A percentile compares a stretch with the other conserved stretches of the same genome.
These are phyloP conservation scores for Kryphioiulus occultus DNA, from an alignment of 2,888 invertebrate genomes.

Conservation along the genomic window DNA sequence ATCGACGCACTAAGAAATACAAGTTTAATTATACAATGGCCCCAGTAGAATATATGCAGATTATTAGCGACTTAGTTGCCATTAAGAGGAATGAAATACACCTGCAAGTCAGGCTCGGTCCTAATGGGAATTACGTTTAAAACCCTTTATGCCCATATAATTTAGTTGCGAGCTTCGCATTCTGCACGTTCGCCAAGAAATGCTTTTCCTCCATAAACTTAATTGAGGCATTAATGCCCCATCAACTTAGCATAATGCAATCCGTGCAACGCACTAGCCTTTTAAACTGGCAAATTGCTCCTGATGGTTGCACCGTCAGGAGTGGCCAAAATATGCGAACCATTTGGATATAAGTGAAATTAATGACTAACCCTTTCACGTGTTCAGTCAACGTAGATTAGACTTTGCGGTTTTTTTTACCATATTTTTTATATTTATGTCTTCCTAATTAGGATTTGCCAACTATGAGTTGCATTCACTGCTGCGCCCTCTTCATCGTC, in stretches of 20 bases:
- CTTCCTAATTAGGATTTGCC: background rate
- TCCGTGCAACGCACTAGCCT: background rate
- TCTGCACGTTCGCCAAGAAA: too few relatives aligned
- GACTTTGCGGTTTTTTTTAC: background rate
- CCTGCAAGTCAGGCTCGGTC: background rate
- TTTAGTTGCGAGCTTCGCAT: too few relatives aligned
- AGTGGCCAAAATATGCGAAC: slow-evolving; percentile 6
- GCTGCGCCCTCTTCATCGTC: too few relatives aligned
- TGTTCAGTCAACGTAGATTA: background rate
- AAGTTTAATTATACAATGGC: background rate
- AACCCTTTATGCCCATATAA: slow-evolving; percentile 9
- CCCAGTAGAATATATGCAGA: background rate
- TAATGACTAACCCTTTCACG: background rate
- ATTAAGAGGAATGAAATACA: slow-evolving; percentile 19
- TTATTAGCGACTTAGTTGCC: background rate
- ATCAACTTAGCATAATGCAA: slow-evolving; percentile 19
- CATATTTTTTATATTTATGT: background rate
- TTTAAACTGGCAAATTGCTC: background rate
- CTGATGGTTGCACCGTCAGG: background rate
- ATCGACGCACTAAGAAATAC: too few relatives aligned
- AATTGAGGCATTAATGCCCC: slow-evolving; percentile 16
- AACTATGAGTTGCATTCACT: background rate
- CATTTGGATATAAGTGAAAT: background rate
- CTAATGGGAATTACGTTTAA: background rate
- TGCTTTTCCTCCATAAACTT: slow-evolving; percentile 1